Conservation (phyloP, 2,888 invertebrate genomes). For the Pammene aurita region DNA sequence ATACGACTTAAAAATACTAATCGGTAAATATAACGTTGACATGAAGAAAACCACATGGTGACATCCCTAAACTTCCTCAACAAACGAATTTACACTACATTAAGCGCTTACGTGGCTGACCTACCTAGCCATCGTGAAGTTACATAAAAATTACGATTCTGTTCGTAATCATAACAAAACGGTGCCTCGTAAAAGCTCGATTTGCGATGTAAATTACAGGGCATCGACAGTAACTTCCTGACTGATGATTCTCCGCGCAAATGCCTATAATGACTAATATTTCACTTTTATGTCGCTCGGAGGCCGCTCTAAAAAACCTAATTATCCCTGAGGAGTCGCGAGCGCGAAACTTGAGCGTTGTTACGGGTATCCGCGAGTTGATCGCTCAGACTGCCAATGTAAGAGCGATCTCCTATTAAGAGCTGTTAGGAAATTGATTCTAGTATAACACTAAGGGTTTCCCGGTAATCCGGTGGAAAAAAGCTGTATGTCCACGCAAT, state of each 20-base stretch:
- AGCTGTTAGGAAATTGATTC: not conserved
- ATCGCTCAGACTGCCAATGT: not conserved
- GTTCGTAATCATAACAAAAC: conserved; percentile 52
- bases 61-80: too few species aligned
- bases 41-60: too few species aligned
- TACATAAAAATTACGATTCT: conserved; percentile 40
- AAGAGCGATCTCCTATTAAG: not conserved
- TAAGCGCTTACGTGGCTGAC: not conserved
- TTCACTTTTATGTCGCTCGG: conserved; percentile 61
- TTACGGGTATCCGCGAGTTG: not conserved
- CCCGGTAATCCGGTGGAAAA: too few species aligned
- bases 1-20: too few species aligned
- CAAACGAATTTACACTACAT: not conserved
- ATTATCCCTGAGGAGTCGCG: conserved; percentile 58
- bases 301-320: conserved; percentile 58
- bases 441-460: too few species aligned
- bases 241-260: conserved; percentile 51
- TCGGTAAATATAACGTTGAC: too few species aligned
- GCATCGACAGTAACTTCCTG: conserved; percentile 50
- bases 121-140: not conserved
- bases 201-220: conserved; percentile 57
- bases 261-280: conserved; percentile 62
- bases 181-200: conserved; percentile 45
- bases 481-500: too few species aligned
- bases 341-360: conserved; percentile 42